Base-by-base conservation (phyloP, 2,113 vertebrate species). In the Heptranchias perlo region DNA sequence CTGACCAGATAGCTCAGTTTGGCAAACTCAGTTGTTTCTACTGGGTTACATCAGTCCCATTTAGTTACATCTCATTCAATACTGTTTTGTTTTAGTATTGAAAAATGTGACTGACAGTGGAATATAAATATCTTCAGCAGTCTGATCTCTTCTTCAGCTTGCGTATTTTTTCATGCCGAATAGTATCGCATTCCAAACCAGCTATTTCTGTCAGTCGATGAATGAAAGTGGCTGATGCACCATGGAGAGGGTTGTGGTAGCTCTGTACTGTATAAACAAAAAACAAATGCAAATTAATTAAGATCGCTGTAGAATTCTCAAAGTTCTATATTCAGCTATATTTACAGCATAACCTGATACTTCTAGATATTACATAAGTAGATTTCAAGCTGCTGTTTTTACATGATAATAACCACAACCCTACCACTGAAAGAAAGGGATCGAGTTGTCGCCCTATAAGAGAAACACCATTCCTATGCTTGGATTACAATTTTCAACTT, bases 171-270 rank as follows among this genome's bases (percentile, higher is more conserved):
- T 98, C 98, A 61, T 98, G 97, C 25, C 97, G 96, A 28, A 97
- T 96, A 0, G 98, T 97, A 91, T 98, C 97, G 0, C 96, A 97
- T 96, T 98, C 97, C 96, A 98, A 87, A 58, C 96, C 97, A 8
- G 97, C 97, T 86, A 98, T 97, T 96, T 98, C 97, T 2, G 97
- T 97, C 73, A 98, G 96, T 96, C 97, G 97, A 52, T 97, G 97
- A 96, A 97, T 89, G 47, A 98, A 98, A 0, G 97, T 96, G 47
- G 96, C 96, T 5, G 97, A 52, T 23, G 97, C 97, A 95, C 97
- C 97, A 44, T 96, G 96, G 92, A 97, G 4, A 0, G 98, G 98
- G 96, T 98, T 98, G 8, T 96, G 96, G 89, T 97, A 98, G 0
- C 96, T 96, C 96, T 97, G 97, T 96, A n/a, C 97, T 98, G n/a